Evolutionary conservation across 2,113 vertebrate genomes (phyloP), one percentile per base, ranked within the genome.

Genomic region (Megaceryle torquata): DNA sequence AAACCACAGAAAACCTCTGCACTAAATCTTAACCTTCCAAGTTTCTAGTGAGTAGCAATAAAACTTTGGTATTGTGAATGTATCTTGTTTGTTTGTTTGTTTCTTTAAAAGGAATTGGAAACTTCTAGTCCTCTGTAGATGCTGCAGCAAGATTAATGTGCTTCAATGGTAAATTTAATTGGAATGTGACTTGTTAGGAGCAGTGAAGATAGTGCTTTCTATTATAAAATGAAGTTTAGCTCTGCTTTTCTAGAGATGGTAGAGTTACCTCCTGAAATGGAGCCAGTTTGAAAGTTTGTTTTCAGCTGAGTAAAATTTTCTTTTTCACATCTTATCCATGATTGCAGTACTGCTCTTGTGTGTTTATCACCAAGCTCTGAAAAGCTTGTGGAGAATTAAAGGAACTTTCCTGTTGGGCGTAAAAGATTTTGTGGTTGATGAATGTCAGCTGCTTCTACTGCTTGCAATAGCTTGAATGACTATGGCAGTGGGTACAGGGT

Each of bases 231-330:
- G 20, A 74, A 37, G 48, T 68, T 64, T 77, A 75, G 10, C 13
- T 11, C 13, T 76, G 25, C 37, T 57, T 90, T 88, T 61, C 75
- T 68, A 70, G n/a, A 74, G 48, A 57, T 65, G 29, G 22, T 86
- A 28, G 65, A 75, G 31, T 1, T 67, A 51, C 41, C 2, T 93
- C 35, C 35, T 2, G 56, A 76, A 72, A 72, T 69, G 59, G 57
- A 85, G 79, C 31, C 29, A 51, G 24, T 76, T 93, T 81, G 31
- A 13, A 86, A 50, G 53, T 74, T 81, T 46, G 43, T 69, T 75
- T 90, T 53, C 69, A 91, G 35, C 88, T 48, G 13, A 92, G n/a
- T 74, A 63, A 86, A 91, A 82, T 46, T 39, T 78, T 35, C 17
- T 18, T 78, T 92, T 61, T 86, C 20, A 43, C 33, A 19, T 92